Base-by-base conservation (phyloP, 2,113 vertebrate species). In the Poeciliopsis retropinna region DNA sequence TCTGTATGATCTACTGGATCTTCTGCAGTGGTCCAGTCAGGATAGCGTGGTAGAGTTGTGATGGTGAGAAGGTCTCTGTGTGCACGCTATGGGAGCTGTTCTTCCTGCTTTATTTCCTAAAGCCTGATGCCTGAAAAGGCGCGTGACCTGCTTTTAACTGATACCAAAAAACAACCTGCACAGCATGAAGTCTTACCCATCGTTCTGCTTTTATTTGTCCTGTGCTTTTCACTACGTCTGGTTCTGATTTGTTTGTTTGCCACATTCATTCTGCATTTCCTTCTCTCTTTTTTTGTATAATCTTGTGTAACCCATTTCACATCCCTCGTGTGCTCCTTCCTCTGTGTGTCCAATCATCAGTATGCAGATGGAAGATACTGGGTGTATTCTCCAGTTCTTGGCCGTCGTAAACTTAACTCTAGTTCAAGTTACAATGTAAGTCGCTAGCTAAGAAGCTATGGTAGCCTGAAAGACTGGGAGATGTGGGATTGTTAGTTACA, bases 301-400 rank as follows among this genome's bases (percentile, higher is more conserved):
- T 34, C 41, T 70, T 66, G 51, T 37, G n/a, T 37, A 11, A 37
- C 70, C 30, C 51, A 6, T 57, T 10, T 75, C 19, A 73, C 25
- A 64, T 71, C 25, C 29, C 2, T 75, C 73, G 44, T 86, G 63
- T 85, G 79, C 79, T 76, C 70, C 13, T 78, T 76, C 70, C 13
- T 78, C 34, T 78, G 72, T 88, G 70, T 83, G 73, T 85, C 64
- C 81, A 54, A 80, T 44, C 88, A 91, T 94, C 95, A 98, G 98
- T 98, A 97, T 92, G 95, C 96, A 75, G 96, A 97, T 81, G 97
- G 97, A 92, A 96, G 95, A 92, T 97, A 97, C 91, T 98, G 97
- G 97, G 96, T 98, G 92, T 98, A 96, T 86, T 98, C 97, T 83
- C 97, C 97, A 72, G 92, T 94, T 88, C 93, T 93, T 86, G 95